Evolutionary conservation across 2,797 vertebrate species (phyloP).

Genomic region (Varecia variegata): DNA sequence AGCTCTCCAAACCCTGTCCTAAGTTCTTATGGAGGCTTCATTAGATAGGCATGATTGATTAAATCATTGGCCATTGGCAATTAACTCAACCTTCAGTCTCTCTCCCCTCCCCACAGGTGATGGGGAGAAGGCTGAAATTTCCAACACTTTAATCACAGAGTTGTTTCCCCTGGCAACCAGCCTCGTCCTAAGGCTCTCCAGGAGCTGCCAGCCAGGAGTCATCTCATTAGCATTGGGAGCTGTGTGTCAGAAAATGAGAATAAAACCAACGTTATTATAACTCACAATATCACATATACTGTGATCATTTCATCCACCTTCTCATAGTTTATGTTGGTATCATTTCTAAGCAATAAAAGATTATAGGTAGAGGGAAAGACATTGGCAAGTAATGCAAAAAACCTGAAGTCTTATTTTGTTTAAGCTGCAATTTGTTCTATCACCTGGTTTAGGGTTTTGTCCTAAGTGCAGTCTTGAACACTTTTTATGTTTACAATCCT

Average conservation of each 20-base stretch:
- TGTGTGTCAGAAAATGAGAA: neutral
- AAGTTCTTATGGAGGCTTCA: neutral
- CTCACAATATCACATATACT: neutral
- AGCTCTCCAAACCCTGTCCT: too few relatives aligned
- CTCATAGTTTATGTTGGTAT: neutral
- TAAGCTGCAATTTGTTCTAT: neutral
- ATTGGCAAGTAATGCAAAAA: neutral
- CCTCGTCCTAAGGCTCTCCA: neutral
- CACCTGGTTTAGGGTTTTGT: neutral
- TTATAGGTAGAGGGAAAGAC: neutral
- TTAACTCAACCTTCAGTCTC: neutral
- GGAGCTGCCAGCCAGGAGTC: neutral
- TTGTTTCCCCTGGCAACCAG: neutral
- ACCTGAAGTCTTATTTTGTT: neutral
- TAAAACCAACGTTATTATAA: neutral
- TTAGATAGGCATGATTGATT: neutral
- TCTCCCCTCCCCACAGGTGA: too few relatives aligned
- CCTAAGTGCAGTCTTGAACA: neutral
- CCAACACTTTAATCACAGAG: neutral
- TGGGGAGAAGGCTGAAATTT: neutral
- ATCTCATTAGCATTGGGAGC: neutral
- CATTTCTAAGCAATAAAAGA: neutral
- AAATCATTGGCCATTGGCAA: neutral
- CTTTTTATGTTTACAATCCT: neutral
- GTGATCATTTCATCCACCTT: neutral